Evolutionary conservation across 2,797 vertebrate genomes (phyloP).

Genomic region (Chaenodraco wilsoni): DNA sequence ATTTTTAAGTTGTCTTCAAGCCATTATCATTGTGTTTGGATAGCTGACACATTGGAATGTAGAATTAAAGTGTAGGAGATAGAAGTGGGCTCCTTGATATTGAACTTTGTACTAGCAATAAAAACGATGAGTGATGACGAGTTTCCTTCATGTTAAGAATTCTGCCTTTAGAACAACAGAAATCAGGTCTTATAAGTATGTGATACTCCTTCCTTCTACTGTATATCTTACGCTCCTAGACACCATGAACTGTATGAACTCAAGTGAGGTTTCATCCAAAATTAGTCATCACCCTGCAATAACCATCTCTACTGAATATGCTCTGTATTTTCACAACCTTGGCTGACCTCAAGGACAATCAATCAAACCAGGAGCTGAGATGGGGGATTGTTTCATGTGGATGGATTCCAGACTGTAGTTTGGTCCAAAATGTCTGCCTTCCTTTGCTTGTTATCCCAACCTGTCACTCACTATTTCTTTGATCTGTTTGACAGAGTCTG

Average conservation of each 20-base stretch:
- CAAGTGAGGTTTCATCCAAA: conserved; percentile 50
- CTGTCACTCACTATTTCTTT: conserved; percentile 67
- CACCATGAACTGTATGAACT: conserved; percentile 58
- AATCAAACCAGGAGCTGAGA: conserved; percentile 67
- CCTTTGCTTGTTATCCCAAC: conserved; percentile 64
- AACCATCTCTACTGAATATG: conserved; percentile 53
- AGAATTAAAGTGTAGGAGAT: conserved; percentile 43
- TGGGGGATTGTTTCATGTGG: conserved; percentile 71
- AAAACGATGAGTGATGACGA: background rate
- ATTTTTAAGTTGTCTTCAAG: conserved; percentile 41
- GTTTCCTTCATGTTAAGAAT: conserved; percentile 26
- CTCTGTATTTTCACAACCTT: conserved; percentile 67
- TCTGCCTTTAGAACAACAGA: conserved; percentile 8
- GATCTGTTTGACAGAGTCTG: conserved; percentile 52
- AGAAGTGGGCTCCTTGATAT: conserved; percentile 39
- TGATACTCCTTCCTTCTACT: conserved; percentile 1
- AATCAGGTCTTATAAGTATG: background rate
- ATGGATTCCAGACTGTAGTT: conserved; percentile 69
- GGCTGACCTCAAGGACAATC: conserved; percentile 64
- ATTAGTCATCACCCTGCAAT: conserved; percentile 63
- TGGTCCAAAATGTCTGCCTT: conserved; percentile 59
- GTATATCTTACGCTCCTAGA: conserved; percentile 28
- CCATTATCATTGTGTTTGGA: conserved; percentile 40
- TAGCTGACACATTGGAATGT: conserved; percentile 40
- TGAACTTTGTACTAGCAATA: conserved; percentile 21